These are phyloP conservation scores for Saccostrea glomerata DNA, from an alignment of 1,140 invertebrate species.

Conservation along the genomic window DNA sequence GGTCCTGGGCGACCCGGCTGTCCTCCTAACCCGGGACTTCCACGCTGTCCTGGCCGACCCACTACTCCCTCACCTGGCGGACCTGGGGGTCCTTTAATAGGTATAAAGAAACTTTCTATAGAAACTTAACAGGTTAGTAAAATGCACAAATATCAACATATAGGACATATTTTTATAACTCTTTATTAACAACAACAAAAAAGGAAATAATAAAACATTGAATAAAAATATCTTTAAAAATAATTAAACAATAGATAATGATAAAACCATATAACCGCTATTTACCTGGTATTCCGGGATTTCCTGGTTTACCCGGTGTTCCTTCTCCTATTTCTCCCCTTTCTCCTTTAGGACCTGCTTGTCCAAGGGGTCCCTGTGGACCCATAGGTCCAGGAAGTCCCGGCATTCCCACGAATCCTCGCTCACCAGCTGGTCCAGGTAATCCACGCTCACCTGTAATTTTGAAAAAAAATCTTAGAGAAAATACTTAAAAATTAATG, in stretches of 20 bases:
- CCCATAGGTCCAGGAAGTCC: conserved; percentile 72
- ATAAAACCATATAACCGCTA: neutral
- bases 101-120: neutral
- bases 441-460: conserved; percentile 68
- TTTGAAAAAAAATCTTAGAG: neutral
- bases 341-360: conserved; percentile 66
- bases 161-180: too few species aligned
- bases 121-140: too few species aligned
- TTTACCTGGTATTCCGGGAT: conserved; percentile 64
- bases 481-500: too few species aligned
- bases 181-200: too few species aligned
- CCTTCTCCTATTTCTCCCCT: conserved; percentile 67
- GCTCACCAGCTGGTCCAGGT: conserved; percentile 69
- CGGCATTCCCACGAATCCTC: conserved; percentile 72
- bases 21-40: conserved; percentile 68
- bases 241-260: too few species aligned
- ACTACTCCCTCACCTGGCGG: conserved; percentile 68
- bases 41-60: conserved; percentile 70
- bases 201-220: too few species aligned
- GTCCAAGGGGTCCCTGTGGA: conserved; percentile 65
- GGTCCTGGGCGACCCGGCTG: conserved; percentile 69
- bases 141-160: too few species aligned
- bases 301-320: conserved; percentile 60
- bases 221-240: too few species aligned
- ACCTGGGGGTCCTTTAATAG: conserved; percentile 67